phyloP scores from a whole-genome alignment of 2,797 vertebrate species.

The Aplochiton taeniatus region DNA sequence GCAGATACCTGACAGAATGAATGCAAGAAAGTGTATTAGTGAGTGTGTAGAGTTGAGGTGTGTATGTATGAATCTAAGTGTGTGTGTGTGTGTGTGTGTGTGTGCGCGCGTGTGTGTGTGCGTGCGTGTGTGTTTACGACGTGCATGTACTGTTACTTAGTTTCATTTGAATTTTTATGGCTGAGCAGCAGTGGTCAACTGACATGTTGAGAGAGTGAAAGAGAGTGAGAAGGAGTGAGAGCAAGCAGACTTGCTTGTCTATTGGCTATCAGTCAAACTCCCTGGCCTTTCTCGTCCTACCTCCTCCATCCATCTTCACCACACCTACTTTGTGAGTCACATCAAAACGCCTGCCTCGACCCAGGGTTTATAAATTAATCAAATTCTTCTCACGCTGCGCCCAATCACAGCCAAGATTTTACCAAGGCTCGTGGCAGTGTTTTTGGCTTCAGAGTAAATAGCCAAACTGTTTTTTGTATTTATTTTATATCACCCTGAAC shows the following conservation, averaged over 20 bases:
- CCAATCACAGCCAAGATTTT: slow-evolving; percentile 8
- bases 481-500: no score
- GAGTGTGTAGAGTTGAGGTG: no score
- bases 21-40: no score
- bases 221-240: slow-evolving; percentile 17
- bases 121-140: not conserved
- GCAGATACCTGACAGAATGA: no score
- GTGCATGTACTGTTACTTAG: not conserved
- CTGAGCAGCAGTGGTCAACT: slow-evolving; percentile 27
- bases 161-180: slow-evolving; percentile 44
- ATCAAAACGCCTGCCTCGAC: slow-evolving; percentile 32
- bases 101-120: not conserved
- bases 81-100: not conserved
- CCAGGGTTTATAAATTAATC: slow-evolving; percentile 54
- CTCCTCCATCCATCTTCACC: slow-evolving; percentile 26
- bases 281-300: slow-evolving; percentile 25
- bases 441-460: not conserved
- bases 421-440: not conserved
- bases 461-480: no score
- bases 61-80: slow-evolving; percentile 1
- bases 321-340: slow-evolving; percentile 46
- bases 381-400: slow-evolving; percentile 20
- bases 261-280: slow-evolving; percentile 37
- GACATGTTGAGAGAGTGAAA: slow-evolving; percentile 9
- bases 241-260: no score